phyloP scores from a whole-genome alignment of 64 coral and sea anemone genomes.

The Pocillopora damicornis region DNA sequence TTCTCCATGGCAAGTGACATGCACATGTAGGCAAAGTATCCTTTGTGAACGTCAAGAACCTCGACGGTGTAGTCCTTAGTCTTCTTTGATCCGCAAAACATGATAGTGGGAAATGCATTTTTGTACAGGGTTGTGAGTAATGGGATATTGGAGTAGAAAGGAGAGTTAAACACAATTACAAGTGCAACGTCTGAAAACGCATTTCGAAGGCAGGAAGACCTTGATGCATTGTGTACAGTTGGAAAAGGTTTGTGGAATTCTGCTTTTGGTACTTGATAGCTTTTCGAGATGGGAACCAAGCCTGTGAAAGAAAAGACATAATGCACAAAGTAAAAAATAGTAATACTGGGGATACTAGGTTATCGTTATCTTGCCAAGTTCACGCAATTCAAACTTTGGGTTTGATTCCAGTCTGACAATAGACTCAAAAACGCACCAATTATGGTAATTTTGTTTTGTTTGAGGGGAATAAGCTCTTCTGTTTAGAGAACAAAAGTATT shows the following conservation, averaged over 20 bases:
- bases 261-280: neutral
- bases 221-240: neutral
- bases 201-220: neutral
- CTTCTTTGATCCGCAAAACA: conserved; percentile 59
- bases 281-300: neutral
- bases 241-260: too few relatives aligned
- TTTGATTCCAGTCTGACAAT: too few relatives aligned
- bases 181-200: conserved; percentile 64
- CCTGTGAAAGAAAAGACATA: neutral
- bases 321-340: too few relatives aligned
- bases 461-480: too few relatives aligned
- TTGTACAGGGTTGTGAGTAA: conserved; percentile 47
- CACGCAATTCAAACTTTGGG: too few relatives aligned
- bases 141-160: conserved; percentile 71
- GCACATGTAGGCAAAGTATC: conserved; percentile 77
- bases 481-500: too few relatives aligned
- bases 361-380: neutral
- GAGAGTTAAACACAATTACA: conserved; percentile 75
- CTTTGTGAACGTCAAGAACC: conserved; percentile 34
- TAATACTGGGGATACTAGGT: neutral
- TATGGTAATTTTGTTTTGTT: too few relatives aligned
- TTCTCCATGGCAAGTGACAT: conserved; percentile 71
- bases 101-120: conserved; percentile 65
- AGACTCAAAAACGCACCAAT: too few relatives aligned
- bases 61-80: conserved; percentile 34